Conservation (phyloP, 2,888 invertebrate genomes). For the Hydroisotoma schaefferi region DNA sequence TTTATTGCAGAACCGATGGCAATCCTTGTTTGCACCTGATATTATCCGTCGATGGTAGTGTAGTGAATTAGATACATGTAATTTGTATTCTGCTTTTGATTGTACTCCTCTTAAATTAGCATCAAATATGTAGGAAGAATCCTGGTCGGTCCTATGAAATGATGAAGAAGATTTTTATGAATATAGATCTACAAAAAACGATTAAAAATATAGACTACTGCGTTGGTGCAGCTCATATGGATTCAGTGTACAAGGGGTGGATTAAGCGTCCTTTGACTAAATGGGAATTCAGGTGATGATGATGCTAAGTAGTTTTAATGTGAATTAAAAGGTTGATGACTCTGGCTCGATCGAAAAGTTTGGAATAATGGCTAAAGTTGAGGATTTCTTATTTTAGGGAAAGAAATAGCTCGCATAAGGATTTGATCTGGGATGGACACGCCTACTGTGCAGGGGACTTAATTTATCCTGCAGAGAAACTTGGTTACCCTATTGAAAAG, state of each 20-base stretch:
- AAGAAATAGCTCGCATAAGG: not conserved
- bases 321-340: not conserved
- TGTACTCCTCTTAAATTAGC: not conserved
- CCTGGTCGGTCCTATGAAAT: constrained; percentile 24
- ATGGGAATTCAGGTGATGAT: constrained; percentile 13
- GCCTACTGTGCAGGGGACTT: constrained; percentile 30
- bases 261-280: constrained; percentile 30
- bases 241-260: constrained; percentile 34
- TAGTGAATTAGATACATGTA: not conserved
- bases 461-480: constrained; percentile 27
- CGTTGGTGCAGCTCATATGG: constrained; percentile 32
- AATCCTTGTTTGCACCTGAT: constrained; percentile 25
- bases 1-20: constrained; percentile 25
- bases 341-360: too few relatives aligned
- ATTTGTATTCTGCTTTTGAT: not conserved
- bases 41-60: constrained; percentile 30
- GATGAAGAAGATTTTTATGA: constrained; percentile 31
- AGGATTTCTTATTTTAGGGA: not conserved
- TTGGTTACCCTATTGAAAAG: constrained; percentile 30
- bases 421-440: constrained; percentile 25
- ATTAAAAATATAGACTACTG: constrained; percentile 32
- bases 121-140: constrained; percentile 22
- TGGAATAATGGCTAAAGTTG: too few relatives aligned
- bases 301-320: not conserved
- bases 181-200: constrained; percentile 23